phyloP scores from a whole-genome alignment of 1,140 invertebrate species.

The Meloidogyne floridensis region DNA sequence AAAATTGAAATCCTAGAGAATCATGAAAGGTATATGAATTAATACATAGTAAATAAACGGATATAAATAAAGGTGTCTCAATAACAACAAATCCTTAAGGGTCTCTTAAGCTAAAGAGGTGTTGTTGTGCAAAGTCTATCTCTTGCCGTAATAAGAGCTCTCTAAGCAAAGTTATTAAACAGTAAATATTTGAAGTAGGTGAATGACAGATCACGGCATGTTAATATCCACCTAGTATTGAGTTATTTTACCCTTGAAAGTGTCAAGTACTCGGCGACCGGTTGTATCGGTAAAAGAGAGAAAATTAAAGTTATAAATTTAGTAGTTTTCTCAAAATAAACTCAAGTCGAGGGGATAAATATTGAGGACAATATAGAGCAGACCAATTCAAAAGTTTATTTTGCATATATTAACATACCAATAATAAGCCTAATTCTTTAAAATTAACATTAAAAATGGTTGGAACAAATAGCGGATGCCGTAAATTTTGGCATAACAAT shows the following conservation, averaged over 20 bases:
- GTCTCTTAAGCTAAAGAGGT: too few relatives aligned
- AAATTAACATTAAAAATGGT: constrained; percentile 17
- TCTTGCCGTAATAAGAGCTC: neutral
- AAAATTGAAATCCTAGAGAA: too few relatives aligned
- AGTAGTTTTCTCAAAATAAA: neutral
- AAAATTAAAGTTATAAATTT: neutral
- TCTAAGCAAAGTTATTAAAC: neutral
- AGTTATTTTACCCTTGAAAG: neutral
- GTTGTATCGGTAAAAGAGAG: neutral
- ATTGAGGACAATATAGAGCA: neutral
- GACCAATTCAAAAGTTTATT: neutral
- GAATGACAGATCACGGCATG: neutral
- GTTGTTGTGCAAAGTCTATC: neutral
- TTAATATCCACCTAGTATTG: neutral
- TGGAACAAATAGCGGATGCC: neutral
- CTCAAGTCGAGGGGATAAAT: neutral
- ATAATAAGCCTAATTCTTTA: neutral
- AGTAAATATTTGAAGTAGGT: neutral
- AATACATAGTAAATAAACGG: neutral
- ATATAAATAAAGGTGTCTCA: neutral
- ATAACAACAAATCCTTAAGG: too few relatives aligned
- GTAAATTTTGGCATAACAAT: constrained; percentile 30
- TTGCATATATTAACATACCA: neutral
- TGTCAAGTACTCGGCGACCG: neutral
- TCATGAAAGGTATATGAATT: neutral